phyloP scores from a whole-genome alignment of 2,113 vertebrate species.

The Mormyrus lacerda region DNA sequence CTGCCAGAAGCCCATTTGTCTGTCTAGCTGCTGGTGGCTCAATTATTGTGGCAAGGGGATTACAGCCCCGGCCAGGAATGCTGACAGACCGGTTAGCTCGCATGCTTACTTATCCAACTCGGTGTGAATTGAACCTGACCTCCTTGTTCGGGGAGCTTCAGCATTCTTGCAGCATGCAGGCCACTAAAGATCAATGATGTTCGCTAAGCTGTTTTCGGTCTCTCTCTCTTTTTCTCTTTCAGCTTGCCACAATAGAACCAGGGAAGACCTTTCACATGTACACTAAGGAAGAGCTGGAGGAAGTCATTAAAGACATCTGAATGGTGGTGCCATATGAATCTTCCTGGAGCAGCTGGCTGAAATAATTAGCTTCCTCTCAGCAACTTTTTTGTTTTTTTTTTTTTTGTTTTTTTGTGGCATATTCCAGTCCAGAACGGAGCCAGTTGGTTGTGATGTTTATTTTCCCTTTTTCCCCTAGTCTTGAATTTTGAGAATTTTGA shows the following conservation, averaged over 20 bases:
- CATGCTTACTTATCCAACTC: background rate
- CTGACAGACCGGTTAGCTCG: background rate
- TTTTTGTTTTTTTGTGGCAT: constrained; percentile 25
- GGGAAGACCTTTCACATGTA: constrained; percentile 98
- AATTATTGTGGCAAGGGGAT: background rate
- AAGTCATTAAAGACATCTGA: constrained; percentile 97
- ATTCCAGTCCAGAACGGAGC: constrained; percentile 36
- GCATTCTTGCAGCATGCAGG: background rate
- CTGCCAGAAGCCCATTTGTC: background rate
- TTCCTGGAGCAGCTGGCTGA: background rate
- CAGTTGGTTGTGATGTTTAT: constrained; percentile 44
- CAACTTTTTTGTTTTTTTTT: constrained; percentile 20
- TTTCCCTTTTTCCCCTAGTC: constrained; percentile 28
- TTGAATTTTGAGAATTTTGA: too few relatives aligned
- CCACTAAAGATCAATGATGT: background rate
- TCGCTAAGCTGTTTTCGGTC: background rate
- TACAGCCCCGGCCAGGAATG: background rate
- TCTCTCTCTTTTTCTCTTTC: background rate
- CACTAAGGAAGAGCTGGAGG: constrained; percentile 95
- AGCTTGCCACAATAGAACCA: constrained; percentile 91
- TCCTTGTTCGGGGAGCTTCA: background rate
- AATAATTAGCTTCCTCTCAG: constrained; percentile 40
- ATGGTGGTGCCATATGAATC: constrained; percentile 12
- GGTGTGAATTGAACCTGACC: background rate
- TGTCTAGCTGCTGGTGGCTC: background rate